Base-by-base conservation (phyloP, 2,888 invertebrate species). In the Syritta pipiens region DNA sequence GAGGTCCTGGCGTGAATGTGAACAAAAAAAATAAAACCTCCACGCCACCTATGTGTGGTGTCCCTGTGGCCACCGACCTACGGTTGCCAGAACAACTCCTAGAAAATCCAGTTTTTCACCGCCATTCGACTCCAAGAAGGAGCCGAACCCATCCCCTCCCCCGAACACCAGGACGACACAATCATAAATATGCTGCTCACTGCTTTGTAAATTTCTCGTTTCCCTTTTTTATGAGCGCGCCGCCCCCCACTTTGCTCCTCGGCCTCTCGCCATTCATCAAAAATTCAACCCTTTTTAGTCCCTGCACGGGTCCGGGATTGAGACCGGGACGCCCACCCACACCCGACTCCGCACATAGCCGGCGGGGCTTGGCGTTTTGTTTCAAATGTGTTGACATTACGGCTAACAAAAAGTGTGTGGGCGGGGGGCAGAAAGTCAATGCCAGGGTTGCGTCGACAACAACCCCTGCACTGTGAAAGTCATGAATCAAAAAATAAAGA, bases 341-440 rank as follows among this genome's bases (percentile, higher is more conserved):
- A 28, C 51, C 22, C 12, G 17, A 10, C 19, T 12, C 10, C 17
- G 35, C 20, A 22, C 28, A 10, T 48, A 55, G 55, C 51, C 53
- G 20, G 4, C 32, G 32, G 72, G 30, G 67, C 12, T 20, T 68
- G 74, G 55, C 60, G 72, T 62, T 79, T 74, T 79, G 68, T 79
- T 79, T 79, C 74, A 74, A 79, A 79, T 79, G 79, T 79, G 79
- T 79, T 79, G 79, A 79, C 79, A 79, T 74, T 79, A 79, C 60
- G 79, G 74, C 74, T 79, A 79, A 79, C 79, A 79, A 79, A 74
- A 79, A 72, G 79, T 67, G 57, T 55, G 67, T 57, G 30, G 26
- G 35, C 26, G 62, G 67, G 57, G 30, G 26, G 35, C 26, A 53
- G 22, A 49, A 51, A 32, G 35, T 32, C 44, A 46, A 60, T 28